Conservation (phyloP, 2,888 invertebrate genomes). For the Schizotus pectinicornis region DNA sequence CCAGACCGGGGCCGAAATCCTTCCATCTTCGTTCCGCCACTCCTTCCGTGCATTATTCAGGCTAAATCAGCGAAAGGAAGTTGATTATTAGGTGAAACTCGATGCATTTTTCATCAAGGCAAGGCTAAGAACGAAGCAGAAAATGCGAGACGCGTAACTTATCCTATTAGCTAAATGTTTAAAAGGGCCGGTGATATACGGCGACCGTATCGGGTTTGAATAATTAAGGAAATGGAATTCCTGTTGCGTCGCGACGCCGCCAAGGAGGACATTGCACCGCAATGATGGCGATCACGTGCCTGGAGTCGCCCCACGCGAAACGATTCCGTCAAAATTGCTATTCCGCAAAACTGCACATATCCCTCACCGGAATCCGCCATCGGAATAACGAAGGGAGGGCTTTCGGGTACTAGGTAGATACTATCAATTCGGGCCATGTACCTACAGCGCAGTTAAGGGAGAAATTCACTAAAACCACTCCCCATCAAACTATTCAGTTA, state of each 20-base stretch:
- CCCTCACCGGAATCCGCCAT: slow-evolving; percentile 13
- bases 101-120: slow-evolving; percentile 8
- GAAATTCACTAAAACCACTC: no score
- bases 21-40: no score
- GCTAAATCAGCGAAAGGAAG: neutral
- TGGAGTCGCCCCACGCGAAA: slow-evolving; percentile 8
- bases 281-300: slow-evolving; percentile 19
- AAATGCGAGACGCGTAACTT: slow-evolving; percentile 20
- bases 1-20: no score
- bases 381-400: slow-evolving; percentile 14
- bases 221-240: slow-evolving; percentile 27
- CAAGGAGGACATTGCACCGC: slow-evolving; percentile 13
- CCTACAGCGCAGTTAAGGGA: no score
- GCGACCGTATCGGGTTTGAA: slow-evolving; percentile 18
- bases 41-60: no score
- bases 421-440: no score
- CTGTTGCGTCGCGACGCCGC: slow-evolving; percentile 21
- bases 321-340: slow-evolving; percentile 21
- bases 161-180: slow-evolving; percentile 25
- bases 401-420: neutral
- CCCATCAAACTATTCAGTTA: no score
- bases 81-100: slow-evolving; percentile 10
- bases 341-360: slow-evolving; percentile 15
- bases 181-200: slow-evolving; percentile 18
- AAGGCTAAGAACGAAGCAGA: slow-evolving; percentile 13